Percentiles rank a stretch among this genome's conserved stretches.
Conservation (phyloP, 64 coral and sea anemone genomes). For the Actinia tenebrosa region DNA sequence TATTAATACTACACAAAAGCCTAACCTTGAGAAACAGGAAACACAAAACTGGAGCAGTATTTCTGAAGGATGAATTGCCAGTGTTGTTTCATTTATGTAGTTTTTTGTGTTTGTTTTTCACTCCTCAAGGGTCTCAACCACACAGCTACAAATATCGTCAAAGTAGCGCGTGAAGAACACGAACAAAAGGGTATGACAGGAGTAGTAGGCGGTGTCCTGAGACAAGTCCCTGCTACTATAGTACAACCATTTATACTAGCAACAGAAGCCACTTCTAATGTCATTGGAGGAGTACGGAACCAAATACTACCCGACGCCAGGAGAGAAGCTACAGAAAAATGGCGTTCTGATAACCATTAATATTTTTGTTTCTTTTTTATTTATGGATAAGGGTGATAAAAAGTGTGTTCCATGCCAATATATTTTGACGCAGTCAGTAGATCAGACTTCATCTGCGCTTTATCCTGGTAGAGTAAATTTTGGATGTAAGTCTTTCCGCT, state of each 20-base stretch:
- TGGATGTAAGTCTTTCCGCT: too few relatives aligned
- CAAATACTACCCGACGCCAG: conserved; percentile 93
- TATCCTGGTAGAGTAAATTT: too few relatives aligned
- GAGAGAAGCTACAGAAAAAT: conserved; percentile 89
- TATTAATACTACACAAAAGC: too few relatives aligned
- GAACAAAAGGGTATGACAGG: conserved; percentile 93
- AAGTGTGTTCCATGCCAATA: background rate
- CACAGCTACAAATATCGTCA: conserved; percentile 86
- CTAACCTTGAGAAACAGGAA: too few relatives aligned
- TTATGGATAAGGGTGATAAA: background rate
- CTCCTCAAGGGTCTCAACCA: conserved; percentile 63
- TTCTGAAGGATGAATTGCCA: background rate
- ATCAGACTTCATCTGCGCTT: background rate
- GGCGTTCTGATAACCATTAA: conserved; percentile 21
- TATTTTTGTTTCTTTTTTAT: background rate
- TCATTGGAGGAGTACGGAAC: conserved; percentile 89
- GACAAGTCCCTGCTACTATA: conserved; percentile 89
- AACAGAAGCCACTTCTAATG: conserved; percentile 94
- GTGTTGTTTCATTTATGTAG: background rate
- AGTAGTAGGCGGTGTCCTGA: conserved; percentile 85
- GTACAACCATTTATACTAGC: conserved; percentile 96
- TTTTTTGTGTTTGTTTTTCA: background rate
- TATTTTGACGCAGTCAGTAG: background rate
- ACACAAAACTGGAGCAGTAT: too few relatives aligned
- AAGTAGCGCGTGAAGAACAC: conserved; percentile 93